These are phyloP conservation scores for Choloepus hoffmanni DNA, from an alignment of 2,113 vertebrate genomes.

Conservation along the genomic window DNA sequence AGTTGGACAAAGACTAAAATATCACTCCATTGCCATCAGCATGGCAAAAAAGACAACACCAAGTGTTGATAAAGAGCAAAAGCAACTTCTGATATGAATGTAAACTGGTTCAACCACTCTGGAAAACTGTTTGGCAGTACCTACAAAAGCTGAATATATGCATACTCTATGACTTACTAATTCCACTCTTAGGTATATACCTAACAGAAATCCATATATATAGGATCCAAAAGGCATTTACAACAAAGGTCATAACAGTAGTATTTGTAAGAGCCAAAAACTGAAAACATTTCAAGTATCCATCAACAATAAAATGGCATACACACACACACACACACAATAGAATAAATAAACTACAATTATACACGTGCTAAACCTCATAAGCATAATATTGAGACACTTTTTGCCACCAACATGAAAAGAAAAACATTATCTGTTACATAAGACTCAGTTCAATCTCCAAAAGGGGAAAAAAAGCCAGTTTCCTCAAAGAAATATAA, in stretches of 20 bases:
- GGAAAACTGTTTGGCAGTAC: not conserved
- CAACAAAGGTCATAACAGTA: not conserved
- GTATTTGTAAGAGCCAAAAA: not conserved
- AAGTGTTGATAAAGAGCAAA: not conserved
- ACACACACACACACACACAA: not conserved
- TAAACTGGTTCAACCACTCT: not conserved
- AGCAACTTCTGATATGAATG: not conserved
- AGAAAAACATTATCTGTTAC: not conserved
- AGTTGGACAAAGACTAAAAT: slow-evolving; percentile 21
- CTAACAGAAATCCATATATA: not conserved
- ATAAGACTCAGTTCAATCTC: not conserved
- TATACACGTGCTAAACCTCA: not conserved
- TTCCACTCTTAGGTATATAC: not conserved
- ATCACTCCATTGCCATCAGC: not conserved
- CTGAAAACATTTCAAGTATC: not conserved
- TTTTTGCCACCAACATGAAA: not conserved
- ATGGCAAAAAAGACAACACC: not conserved
- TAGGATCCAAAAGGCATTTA: not conserved
- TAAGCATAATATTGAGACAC: not conserved
- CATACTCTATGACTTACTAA: not conserved
- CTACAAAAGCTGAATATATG: not conserved
- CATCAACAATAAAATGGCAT: not conserved
- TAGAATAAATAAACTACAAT: not conserved
- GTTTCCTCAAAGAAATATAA: not conserved
- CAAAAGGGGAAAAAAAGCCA: not conserved